Percentiles rank a stretch among this genome's conserved stretches.
Evolutionary conservation across 2,888 invertebrate genomes (phyloP).

Genomic region (Pollenia labialis): DNA sequence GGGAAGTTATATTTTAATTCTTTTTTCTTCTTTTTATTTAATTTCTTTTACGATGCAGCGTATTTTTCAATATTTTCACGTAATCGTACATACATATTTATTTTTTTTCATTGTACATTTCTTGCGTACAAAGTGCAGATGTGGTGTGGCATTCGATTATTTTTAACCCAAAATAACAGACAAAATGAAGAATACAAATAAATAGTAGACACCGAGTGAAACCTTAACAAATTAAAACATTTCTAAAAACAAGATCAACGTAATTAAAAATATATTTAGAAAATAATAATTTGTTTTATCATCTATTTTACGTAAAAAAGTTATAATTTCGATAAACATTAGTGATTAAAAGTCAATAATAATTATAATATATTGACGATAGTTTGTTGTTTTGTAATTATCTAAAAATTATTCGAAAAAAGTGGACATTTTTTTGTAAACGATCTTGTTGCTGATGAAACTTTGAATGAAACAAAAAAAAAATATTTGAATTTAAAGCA

Average conservation of each 20-base stretch:
- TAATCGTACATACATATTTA: not conserved
- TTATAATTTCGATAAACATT: too few species aligned
- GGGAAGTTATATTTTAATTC: slow-evolving; percentile 17
- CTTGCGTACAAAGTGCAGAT: slow-evolving; percentile 32
- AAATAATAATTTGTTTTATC: too few species aligned
- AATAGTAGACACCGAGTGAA: not conserved
- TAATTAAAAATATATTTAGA: not conserved
- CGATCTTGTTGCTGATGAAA: too few species aligned
- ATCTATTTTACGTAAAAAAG: too few species aligned
- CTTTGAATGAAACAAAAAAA: too few species aligned
- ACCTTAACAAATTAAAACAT: not conserved
- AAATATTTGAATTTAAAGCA: too few species aligned
- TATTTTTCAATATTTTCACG: slow-evolving; percentile 24
- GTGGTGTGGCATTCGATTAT: slow-evolving; percentile 18
- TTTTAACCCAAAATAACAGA: slow-evolving; percentile 10
- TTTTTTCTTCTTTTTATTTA: not conserved
- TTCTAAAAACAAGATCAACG: not conserved
- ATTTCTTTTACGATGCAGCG: not conserved
- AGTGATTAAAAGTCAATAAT: too few species aligned
- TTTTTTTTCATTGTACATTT: not conserved
- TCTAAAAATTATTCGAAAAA: too few species aligned
- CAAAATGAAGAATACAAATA: not conserved
- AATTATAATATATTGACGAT: too few species aligned
- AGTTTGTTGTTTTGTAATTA: too few species aligned
- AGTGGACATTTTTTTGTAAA: too few species aligned